Base-by-base conservation (phyloP, 2,113 vertebrate genomes). In the Arothron firmamentum region DNA sequence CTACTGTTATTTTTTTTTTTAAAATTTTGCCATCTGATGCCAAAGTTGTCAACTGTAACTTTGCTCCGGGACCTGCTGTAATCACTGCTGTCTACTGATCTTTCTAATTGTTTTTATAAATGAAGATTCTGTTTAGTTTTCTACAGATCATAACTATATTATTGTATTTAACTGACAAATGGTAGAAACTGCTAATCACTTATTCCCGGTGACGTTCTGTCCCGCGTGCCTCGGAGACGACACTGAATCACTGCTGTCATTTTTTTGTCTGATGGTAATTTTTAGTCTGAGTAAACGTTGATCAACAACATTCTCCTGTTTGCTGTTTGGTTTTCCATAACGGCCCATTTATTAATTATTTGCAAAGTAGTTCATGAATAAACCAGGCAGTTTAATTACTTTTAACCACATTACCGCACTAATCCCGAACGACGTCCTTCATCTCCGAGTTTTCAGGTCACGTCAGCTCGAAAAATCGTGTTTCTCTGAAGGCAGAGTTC, bases 221-320 rank as follows among this genome's bases (percentile, higher is more conserved):
- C 51, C 55, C 41, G 23, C 68, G 72, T 80, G 72, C 79, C 78
- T 85, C 46, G 74, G 34, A 62, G 58, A 56, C 20, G 6, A 55
- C 55, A 65, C 60, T 38, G 11, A 65, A 67, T 61, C 2, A 61
- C 72, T 85, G 58, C 83, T 88, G 83, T 79, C 77, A 76, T 28
- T 28, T 28, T 28, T 28, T 28, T 77, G 49, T 47, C 25, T 78
- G 52, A 58, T 72, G 20, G 67, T 25, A 28, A 13, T 73, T 76
- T 28, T 60, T 70, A 63, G 42, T 70, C 78, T 75, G 46, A 87
- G 85, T 85, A 89, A 88, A 87, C 63, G 56, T 7, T 10, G 23
- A 38, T 56, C 56, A 55, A 61, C 42, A 58, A 25, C 6, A 50
- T 28, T 28, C 25, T 42, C 25, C n/a, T 17, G 64, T 19, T 53